These are phyloP conservation scores for Perca flavescens DNA, from an alignment of 2,113 vertebrate species.

Conservation along the genomic window DNA sequence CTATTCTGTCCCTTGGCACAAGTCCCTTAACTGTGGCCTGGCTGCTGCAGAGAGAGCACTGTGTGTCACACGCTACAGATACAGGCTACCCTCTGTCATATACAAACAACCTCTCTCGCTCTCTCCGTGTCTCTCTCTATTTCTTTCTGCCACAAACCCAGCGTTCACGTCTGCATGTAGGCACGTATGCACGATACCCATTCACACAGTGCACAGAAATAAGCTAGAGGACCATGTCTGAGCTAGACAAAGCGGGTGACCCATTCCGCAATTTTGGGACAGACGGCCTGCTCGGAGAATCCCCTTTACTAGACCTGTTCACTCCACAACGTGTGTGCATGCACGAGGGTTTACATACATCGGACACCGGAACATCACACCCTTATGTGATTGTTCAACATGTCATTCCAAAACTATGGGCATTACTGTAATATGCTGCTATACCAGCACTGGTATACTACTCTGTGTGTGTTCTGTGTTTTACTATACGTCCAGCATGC, in stretches of 20 bases:
- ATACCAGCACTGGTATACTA: neutral
- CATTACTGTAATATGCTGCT: neutral
- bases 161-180: slow-evolving; percentile 39
- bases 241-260: neutral
- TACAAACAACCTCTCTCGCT: slow-evolving; percentile 61
- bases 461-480: too few relatives aligned
- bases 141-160: slow-evolving; percentile 34
- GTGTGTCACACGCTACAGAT: slow-evolving; percentile 79
- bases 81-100: slow-evolving; percentile 74
- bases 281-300: neutral
- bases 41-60: slow-evolving; percentile 74
- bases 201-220: slow-evolving; percentile 14
- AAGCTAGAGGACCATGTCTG: neutral
- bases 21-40: slow-evolving; percentile 61
- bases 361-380: neutral
- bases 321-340: neutral
- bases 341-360: neutral
- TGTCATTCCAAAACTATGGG: too few relatives aligned
- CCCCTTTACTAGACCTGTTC: neutral
- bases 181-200: neutral
- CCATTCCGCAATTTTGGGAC: neutral
- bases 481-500: neutral
- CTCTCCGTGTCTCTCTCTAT: neutral
- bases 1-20: slow-evolving; percentile 71
- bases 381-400: neutral